Conservation (phyloP, 2,113 vertebrate genomes). For the Vanacampus margaritifer region DNA sequence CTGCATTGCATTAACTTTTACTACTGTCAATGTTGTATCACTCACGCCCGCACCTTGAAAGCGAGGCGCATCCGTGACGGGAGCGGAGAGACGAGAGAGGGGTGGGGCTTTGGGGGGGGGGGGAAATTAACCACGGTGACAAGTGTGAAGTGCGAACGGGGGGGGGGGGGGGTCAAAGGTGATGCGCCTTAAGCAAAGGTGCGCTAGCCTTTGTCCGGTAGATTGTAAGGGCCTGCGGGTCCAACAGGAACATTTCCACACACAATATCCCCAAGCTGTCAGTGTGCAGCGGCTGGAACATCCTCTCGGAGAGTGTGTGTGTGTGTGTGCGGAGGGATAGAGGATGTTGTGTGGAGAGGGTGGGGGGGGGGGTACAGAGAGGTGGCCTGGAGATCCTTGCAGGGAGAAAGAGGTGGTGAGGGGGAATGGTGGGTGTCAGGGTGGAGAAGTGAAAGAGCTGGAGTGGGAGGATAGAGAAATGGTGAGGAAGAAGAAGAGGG, state of each 20-base stretch:
- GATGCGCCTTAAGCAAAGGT: conserved; percentile 74
- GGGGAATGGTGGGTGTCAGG: conserved; percentile 31
- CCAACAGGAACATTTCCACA: conserved; percentile 77
- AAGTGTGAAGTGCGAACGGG: conserved; percentile 66
- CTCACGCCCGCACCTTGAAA: conserved; percentile 54
- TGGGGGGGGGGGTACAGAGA: conserved; percentile 18
- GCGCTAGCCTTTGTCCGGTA: conserved; percentile 73
- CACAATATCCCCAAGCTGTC: conserved; percentile 77
- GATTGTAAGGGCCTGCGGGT: conserved; percentile 75
- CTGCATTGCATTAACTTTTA: conserved; percentile 70
- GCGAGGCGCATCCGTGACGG: conserved; percentile 35
- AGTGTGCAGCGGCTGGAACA: conserved; percentile 77
- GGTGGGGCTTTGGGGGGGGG: conserved; percentile 36
- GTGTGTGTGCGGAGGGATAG: conserved; percentile 40
- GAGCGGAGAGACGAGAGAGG: conserved; percentile 23
- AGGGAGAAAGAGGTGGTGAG: conserved; percentile 51
- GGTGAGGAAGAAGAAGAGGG: conserved; percentile 12
- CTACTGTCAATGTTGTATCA: conserved; percentile 67
- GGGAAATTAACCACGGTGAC: conserved; percentile 68
- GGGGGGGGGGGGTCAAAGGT: conserved; percentile 65
- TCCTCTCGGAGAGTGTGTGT: conserved; percentile 69
- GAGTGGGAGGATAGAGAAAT: conserved; percentile 70
- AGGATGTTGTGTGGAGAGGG: conserved; percentile 28
- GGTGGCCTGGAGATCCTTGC: conserved; percentile 68
- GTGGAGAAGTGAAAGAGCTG: conserved; percentile 64